Conservation (phyloP, 1,140 invertebrate genomes). For the Drosophila tsacasi region DNA sequence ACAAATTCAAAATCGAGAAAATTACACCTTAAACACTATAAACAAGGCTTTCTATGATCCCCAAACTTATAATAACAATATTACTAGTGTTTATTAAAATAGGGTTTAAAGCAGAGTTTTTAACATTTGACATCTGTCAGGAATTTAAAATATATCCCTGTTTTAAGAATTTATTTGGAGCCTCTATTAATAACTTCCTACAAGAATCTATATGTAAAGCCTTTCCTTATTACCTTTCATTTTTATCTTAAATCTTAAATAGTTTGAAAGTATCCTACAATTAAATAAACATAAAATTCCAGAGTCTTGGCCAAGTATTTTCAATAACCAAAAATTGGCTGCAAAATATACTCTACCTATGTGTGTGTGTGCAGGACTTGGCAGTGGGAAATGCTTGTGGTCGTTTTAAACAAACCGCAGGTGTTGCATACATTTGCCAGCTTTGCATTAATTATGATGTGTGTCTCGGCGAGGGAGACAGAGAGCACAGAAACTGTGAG, state of each 20-base stretch:
- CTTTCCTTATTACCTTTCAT: not conserved
- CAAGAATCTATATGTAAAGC: not conserved
- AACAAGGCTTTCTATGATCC: not conserved
- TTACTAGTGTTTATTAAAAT: not conserved
- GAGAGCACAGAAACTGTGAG: not conserved
- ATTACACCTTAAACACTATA: not conserved
- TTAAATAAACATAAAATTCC: constrained; percentile 79
- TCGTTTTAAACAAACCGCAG: constrained; percentile 85
- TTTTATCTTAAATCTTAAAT: not conserved
- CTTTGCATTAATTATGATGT: constrained; percentile 85
- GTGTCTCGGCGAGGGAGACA: constrained; percentile 25
- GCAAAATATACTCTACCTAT: not conserved
- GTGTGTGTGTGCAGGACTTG: not conserved
- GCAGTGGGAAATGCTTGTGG: constrained; percentile 69
- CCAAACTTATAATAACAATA: not conserved
- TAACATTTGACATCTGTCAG: not conserved
- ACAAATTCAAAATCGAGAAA: not conserved
- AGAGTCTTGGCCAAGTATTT: constrained; percentile 67
- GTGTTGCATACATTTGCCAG: constrained; percentile 85
- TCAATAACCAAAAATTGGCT: constrained; percentile 59
- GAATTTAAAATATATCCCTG: not conserved
- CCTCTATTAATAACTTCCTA: not conserved
- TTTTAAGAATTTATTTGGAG: not conserved
- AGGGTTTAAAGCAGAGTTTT: too few relatives aligned
- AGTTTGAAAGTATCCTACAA: constrained; percentile 16